phyloP scores from a whole-genome alignment of 2,797 vertebrate species.

The Cynopterus sphinx region DNA sequence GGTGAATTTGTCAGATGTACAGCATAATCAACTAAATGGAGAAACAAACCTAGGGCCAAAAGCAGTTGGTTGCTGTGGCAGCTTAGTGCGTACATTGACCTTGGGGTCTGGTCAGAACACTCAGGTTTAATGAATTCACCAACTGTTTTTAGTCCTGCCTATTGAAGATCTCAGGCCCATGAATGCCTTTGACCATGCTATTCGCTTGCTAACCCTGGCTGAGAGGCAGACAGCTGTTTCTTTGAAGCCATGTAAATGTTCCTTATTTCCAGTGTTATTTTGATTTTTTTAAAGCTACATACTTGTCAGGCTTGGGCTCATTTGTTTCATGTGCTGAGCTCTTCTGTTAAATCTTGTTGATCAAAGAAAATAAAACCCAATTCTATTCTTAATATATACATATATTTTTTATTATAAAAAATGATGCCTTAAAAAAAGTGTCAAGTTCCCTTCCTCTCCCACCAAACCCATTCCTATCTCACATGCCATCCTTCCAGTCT shows the following conservation, averaged over 20 bases:
- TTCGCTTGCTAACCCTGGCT: neutral
- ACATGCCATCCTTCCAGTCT: neutral
- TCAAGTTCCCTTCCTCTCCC: too few species aligned
- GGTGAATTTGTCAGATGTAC: neutral
- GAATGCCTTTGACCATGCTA: accelerated
- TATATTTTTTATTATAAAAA: neutral
- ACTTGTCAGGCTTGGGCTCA: neutral
- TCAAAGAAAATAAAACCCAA: neutral
- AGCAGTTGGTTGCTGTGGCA: accelerated
- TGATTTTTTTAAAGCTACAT: neutral
- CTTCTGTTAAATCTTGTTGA: neutral
- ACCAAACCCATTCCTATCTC: neutral
- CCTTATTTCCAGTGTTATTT: constrained; percentile 1
- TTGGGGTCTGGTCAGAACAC: neutral
- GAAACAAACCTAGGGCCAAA: neutral
- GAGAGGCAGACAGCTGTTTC: neutral
- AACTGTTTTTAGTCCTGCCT: neutral
- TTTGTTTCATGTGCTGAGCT: neutral
- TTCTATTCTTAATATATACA: neutral
- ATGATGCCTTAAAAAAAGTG: neutral
- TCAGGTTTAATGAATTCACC: neutral
- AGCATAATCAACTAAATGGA: neutral
- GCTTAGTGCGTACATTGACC: neutral
- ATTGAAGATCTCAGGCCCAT: neutral
- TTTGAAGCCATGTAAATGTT: neutral